Base-by-base conservation (phyloP, 2,797 vertebrate species). In the Sebastes matsubarae region DNA sequence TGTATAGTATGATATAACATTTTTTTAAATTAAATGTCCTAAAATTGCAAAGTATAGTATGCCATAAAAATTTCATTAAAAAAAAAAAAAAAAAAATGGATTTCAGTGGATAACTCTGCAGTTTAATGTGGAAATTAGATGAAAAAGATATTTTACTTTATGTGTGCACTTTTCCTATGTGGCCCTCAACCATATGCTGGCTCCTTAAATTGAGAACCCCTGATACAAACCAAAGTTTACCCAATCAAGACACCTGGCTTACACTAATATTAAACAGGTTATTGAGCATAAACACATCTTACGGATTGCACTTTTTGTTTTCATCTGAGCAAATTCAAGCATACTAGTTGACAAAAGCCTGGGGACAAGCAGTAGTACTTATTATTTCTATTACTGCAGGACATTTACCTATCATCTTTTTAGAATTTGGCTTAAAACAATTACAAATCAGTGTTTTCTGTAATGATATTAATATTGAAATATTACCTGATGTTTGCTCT, bases 401-500 rank as follows among this genome's bases (percentile, higher is more conserved):
- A 55, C 42, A 22, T 25, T 57, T 18, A 9, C 30, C 46, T 14
- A 81, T 24, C 6, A 8, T 50, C 7, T 61, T 64, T 13, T 30
- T 4, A 27, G 46, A 46, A n/a, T 46, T 32, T 65, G 6, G 6
- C 6, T 46, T 0, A 52, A 12, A 50, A 68, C 4, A 25, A 5
- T 20, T n/a, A 36, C 2, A 60, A 68, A 24, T 24, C 1, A 60
- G 2, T 25, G 34, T 55, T 72, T 46, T 5, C 7, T 55, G 36
- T 68, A 30, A 59, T 22, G 20, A 18, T 18, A 8, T 20, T 66
- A 6, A 38, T 61, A 29, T 1, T 63, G 4, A 81, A 72, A 79
- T 68, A 72, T 71, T 76, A 94, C 93, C 92, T 74, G 85, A 71
- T 57, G 58, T 85, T 60, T 72, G 67, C 34, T 86, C 67, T 61